Evolutionary conservation across 2,113 vertebrate genomes (phyloP).

Genomic region (Toxotes jaculatrix): DNA sequence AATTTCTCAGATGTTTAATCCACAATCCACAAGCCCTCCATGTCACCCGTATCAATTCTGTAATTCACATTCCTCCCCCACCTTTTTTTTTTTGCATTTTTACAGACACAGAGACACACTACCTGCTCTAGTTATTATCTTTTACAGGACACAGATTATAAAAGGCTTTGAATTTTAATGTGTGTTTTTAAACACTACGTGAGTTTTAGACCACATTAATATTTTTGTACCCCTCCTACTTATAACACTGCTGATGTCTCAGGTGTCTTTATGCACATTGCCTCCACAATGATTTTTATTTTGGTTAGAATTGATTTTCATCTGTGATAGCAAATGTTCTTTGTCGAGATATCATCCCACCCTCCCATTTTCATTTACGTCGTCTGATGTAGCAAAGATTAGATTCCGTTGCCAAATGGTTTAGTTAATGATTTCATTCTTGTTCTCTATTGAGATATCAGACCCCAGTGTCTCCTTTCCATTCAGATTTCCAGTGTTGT

Average conservation of each 20-base stretch:
- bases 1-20: constrained; percentile 71
- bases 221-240: constrained; percentile 1
- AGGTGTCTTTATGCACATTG: constrained; percentile 32
- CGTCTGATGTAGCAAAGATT: constrained; percentile 75
- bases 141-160: constrained; percentile 28
- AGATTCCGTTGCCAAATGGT: constrained; percentile 73
- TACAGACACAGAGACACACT: constrained; percentile 13
- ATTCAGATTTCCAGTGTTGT: constrained; percentile 35
- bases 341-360: constrained; percentile 61
- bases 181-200: constrained; percentile 6
- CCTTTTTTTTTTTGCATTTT: constrained; percentile 14
- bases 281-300: constrained; percentile 55
- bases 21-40: constrained; percentile 12
- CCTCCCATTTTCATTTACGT: constrained; percentile 72
- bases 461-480: constrained; percentile 51
- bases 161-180: constrained; percentile 30
- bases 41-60: constrained; percentile 45
- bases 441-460: constrained; percentile 70
- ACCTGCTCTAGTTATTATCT: constrained; percentile 37
- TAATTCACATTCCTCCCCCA: constrained; percentile 52
- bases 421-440: constrained; percentile 76
- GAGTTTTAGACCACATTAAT: constrained; percentile 19
- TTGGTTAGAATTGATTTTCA: constrained; percentile 68
- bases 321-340: constrained; percentile 72
- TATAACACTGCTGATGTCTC: constrained; percentile 2